Evolutionary conservation across 2,797 vertebrate species (phyloP).

Genomic region (Ctenopoma kingsleyae): DNA sequence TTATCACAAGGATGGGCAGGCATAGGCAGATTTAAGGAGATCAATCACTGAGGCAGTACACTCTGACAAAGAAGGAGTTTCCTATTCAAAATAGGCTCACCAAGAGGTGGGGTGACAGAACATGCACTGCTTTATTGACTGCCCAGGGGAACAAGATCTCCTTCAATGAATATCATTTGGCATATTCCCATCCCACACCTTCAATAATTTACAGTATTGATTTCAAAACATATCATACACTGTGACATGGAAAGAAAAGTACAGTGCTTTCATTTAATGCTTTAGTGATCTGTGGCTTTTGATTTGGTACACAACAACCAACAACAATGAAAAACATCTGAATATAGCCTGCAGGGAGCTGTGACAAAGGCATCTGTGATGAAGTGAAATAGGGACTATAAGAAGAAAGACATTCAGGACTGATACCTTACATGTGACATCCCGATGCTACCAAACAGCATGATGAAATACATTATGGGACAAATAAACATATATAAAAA

Average conservation of each 20-base stretch:
- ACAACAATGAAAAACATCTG: slow-evolving; percentile 55
- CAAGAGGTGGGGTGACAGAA: slow-evolving; percentile 57
- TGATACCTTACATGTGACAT: slow-evolving; percentile 55
- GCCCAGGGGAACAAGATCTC: slow-evolving; percentile 76
- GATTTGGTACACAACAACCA: slow-evolving; percentile 64
- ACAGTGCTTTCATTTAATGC: slow-evolving; percentile 78
- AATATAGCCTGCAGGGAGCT: slow-evolving; percentile 54
- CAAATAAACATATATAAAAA: slow-evolving; percentile 68
- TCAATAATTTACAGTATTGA: slow-evolving; percentile 87
- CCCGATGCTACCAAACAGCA: slow-evolving; percentile 36
- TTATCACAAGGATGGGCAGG: slow-evolving; percentile 47
- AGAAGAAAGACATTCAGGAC: slow-evolving; percentile 47
- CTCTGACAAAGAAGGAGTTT: slow-evolving; percentile 67
- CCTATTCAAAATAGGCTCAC: slow-evolving; percentile 74
- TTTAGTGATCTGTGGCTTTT: slow-evolving; percentile 71
- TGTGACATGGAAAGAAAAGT: slow-evolving; percentile 72
- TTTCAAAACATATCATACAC: slow-evolving; percentile 80
- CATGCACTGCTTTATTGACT: slow-evolving; percentile 72
- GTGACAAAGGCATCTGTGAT: slow-evolving; percentile 61
- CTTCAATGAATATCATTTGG: slow-evolving; percentile 85
- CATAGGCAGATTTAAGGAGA: slow-evolving; percentile 62
- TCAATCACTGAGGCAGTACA: slow-evolving; percentile 69
- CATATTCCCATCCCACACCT: slow-evolving; percentile 68
- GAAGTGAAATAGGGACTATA: slow-evolving; percentile 57
- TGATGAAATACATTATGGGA: slow-evolving; percentile 56